Evolutionary conservation across 2,888 invertebrate genomes (phyloP), one percentile per base, ranked within the genome.

Genomic region (Melolontha melolontha): DNA sequence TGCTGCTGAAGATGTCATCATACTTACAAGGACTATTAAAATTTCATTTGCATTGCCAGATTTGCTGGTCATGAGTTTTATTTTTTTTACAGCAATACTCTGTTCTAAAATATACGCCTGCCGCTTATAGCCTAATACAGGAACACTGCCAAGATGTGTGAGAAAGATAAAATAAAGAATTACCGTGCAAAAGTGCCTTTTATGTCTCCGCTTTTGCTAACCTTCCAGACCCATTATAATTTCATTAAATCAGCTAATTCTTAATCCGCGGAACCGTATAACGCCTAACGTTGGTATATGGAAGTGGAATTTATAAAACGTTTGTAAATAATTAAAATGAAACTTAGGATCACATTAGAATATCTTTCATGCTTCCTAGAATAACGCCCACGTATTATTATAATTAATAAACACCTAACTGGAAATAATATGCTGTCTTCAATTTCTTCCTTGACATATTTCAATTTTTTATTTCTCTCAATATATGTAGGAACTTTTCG

Each of bases 31-130:
- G 74, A 76, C 72, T 70, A 70, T 70, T 69, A 70, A 66, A 55
- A 71, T 68, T 73, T 75, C 75, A 75, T 76, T 76, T 76, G 76
- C 76, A 76, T 76, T 73, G 72, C 74, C 74, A 75, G 76, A 76
- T 75, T 76, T 76, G 72, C 71, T 63, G 67, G 73, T 73, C 75
- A 75, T 76, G 76, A 76, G 75, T 75, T 75, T 75, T 74, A 76
- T 76, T 76, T 76, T 22, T 76, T 76, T 76, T 75, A 72, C 71
- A 66, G 54, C 64, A 64, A 72, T 65, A 64, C 70, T 6, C 6
- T 34, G 5, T 6, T 34, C 34, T 34, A 34, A 34, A 71, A 71
- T 70, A 71, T 70, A 70, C 67, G 68, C 71, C 64, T 71, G 65
- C 67, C 69, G 71, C 12, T 54, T 70, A 72, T 66, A 69, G 54